Evolutionary conservation across 1,140 invertebrate genomes (phyloP).

Genomic region (Euura saliciscinereae): DNA sequence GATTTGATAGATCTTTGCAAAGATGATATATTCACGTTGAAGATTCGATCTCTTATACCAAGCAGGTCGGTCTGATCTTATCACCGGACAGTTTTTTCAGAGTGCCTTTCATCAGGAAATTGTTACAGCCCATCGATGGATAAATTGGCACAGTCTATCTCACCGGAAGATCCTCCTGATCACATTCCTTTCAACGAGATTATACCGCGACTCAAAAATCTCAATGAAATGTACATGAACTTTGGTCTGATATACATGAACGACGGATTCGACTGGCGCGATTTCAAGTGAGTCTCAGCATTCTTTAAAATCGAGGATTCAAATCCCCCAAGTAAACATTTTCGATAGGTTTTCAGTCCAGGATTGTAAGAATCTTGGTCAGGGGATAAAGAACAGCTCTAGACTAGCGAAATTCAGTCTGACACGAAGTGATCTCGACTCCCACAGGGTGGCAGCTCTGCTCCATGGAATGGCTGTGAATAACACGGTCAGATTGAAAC

Average conservation of each 20-base stretch:
- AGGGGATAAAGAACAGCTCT: slow-evolving; percentile 35
- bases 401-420: slow-evolving; percentile 44
- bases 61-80: slow-evolving; percentile 35
- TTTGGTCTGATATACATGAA: slow-evolving; percentile 50
- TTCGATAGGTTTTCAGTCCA: slow-evolving; percentile 48
- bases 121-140: not conserved
- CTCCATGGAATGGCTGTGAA: slow-evolving; percentile 44
- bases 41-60: slow-evolving; percentile 41
- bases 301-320: not conserved
- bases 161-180: slow-evolving; percentile 31
- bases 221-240: slow-evolving; percentile 44
- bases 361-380: slow-evolving; percentile 45
- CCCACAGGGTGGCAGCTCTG: slow-evolving; percentile 41
- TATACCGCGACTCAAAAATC: slow-evolving; percentile 35
- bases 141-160: not conserved
- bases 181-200: slow-evolving; percentile 47
- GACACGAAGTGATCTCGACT: slow-evolving; percentile 47
- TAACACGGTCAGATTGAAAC: slow-evolving; percentile 36
- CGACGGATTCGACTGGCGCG: slow-evolving; percentile 48
- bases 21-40: slow-evolving; percentile 38
- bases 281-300: slow-evolving; percentile 44
- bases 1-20: slow-evolving; percentile 35
- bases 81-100: not conserved
- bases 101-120: not conserved
- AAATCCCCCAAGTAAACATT: not conserved